Base-by-base conservation (phyloP, 2,113 vertebrate species). In the Octodon degus region DNA sequence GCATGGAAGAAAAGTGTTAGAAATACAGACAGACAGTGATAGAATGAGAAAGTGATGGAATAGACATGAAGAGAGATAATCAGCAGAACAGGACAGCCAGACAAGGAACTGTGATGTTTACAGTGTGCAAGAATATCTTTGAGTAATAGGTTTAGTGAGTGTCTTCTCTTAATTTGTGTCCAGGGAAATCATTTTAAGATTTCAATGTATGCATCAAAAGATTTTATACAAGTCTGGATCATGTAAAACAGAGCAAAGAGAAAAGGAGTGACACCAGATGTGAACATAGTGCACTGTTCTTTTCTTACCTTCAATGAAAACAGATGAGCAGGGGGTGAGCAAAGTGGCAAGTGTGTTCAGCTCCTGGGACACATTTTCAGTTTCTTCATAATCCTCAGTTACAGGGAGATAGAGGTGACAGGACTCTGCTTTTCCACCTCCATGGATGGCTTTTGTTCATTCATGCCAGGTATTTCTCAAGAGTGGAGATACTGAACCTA, bases 111-210 rank as follows among this genome's bases (percentile, higher is more conserved):
- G 10, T 1, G 0, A 72, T 8, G 2, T 19, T 11, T 1, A 12
- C 7, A 72, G 5, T 40, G 40, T 83, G 2, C 55, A 27, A 30
- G 43, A 92, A 60, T 30, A 16, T 58, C n/a, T 32, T 25, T 16
- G 55, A 79, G 77, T 63, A 2, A 20, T 13, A 60, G 9, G 43
- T 25, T 40, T 34, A 74, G 30, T 17, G 1, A 43, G 3, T 58
- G 6, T 22, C 32, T 0, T 1, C 30, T n/a, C 0, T 25, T 40
- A 19, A 17, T 27, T 19, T 60, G 47, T 40, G n/a, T 20, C 86
- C 60, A 68, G 22, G 20, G 53, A 86, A 74, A 43, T 25, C 14
- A 40, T 9, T 20, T 32, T 8, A 20, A 14, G 16, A 19, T 7
- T 80, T 47, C n/a, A 34, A 3, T 58, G 20, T 32, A 11, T 70